phyloP scores from a whole-genome alignment of 2,113 vertebrate genomes.

The Pelecanus crispus region DNA sequence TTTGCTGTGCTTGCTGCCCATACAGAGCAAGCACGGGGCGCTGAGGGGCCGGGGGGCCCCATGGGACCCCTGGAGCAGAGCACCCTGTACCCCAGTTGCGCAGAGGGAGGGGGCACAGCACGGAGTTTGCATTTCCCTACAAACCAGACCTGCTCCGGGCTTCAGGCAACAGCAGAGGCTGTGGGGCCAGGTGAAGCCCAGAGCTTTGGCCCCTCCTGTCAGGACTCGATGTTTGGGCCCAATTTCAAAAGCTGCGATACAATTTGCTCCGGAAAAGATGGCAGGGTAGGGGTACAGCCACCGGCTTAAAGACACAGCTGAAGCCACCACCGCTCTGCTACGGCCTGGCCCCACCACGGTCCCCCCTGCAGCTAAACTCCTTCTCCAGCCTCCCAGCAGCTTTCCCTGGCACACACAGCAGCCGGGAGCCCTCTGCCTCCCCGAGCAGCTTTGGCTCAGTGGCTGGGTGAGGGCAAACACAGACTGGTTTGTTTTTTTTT shows the following conservation, averaged over 20 bases:
- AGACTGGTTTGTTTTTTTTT: too few relatives aligned
- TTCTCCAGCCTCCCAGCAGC: not conserved
- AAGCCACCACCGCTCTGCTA: not conserved
- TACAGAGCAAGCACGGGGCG: accelerated
- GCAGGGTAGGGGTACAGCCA: not conserved
- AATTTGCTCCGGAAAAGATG: not conserved
- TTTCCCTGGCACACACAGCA: not conserved
- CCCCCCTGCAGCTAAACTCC: not conserved
- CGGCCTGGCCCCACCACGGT: accelerated
- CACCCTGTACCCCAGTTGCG: accelerated
- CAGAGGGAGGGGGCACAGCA: not conserved
- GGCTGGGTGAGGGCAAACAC: not conserved
- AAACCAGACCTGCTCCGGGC: not conserved
- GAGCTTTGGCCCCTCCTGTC: not conserved
- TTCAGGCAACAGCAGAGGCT: not conserved
- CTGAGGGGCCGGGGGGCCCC: not conserved
- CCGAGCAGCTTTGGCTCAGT: not conserved
- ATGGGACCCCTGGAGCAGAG: not conserved
- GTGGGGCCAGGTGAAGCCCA: not conserved
- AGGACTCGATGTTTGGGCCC: not conserved
- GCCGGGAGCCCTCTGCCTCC: not conserved
- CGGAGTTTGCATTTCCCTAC: not conserved
- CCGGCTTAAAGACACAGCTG: not conserved
- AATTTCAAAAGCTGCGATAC: not conserved
- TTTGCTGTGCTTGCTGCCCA: not conserved